Conservation (phyloP, 2,797 vertebrate species). For the Sebastolobus alascanus region DNA sequence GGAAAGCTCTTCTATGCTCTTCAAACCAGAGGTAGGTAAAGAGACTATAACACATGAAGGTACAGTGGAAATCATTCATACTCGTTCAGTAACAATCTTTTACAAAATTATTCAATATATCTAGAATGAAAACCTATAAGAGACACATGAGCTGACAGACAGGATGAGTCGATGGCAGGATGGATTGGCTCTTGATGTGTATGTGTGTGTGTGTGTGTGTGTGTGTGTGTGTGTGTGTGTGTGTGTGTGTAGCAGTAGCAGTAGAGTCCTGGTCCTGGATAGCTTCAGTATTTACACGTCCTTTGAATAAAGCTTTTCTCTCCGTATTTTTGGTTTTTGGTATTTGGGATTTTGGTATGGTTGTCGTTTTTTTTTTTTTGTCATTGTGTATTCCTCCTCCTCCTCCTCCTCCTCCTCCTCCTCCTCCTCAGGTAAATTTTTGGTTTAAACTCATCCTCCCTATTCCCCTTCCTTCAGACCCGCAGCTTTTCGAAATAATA, state of each 20-base stretch:
- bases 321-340: slow-evolving; percentile 93
- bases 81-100: slow-evolving; percentile 61
- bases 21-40: slow-evolving; percentile 79
- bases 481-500: slow-evolving; percentile 75
- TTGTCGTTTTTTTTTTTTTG: slow-evolving; percentile 80
- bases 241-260: slow-evolving; percentile 65
- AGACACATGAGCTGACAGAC: slow-evolving; percentile 67
- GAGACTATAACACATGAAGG: slow-evolving; percentile 57
- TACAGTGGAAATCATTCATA: slow-evolving; percentile 54
- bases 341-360: slow-evolving; percentile 89
- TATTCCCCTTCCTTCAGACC: slow-evolving; percentile 79
- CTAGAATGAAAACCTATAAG: slow-evolving; percentile 33
- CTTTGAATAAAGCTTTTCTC: slow-evolving; percentile 96
- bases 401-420: slow-evolving; percentile 68
- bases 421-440: slow-evolving; percentile 83
- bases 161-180: slow-evolving; percentile 64
- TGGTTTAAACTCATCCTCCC: slow-evolving; percentile 85
- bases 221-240: slow-evolving; percentile 57
- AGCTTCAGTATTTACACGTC: slow-evolving; percentile 91
- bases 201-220: not conserved
- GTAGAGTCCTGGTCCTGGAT: slow-evolving; percentile 85
- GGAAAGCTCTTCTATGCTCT: slow-evolving; percentile 57
- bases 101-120: slow-evolving; percentile 64
- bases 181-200: slow-evolving; percentile 59
- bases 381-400: slow-evolving; percentile 82